These are phyloP conservation scores for Yponomeuta malinellus DNA, from an alignment of 2,888 invertebrate genomes.

Conservation along the genomic window DNA sequence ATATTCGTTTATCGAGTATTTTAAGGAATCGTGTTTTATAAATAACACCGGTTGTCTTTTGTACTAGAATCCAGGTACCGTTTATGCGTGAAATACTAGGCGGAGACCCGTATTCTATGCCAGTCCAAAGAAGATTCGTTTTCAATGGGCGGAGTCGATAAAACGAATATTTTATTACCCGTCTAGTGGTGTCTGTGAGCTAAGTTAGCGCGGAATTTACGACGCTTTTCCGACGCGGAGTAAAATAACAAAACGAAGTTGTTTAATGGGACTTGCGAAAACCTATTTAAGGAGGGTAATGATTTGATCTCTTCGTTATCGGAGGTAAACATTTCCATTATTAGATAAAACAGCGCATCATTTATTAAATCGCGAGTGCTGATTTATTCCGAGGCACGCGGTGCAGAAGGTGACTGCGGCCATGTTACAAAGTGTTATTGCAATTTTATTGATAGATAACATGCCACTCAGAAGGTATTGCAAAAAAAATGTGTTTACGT, in stretches of 20 bases:
- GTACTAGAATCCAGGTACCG: too few species aligned
- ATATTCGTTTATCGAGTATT: too few species aligned
- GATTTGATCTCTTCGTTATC: neutral
- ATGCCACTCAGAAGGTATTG: too few species aligned
- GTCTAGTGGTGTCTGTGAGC: constrained; percentile 33
- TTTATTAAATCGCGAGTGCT: constrained; percentile 6
- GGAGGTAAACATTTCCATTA: constrained; percentile 3
- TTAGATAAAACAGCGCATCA: constrained; percentile 7
- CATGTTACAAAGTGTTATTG: neutral
- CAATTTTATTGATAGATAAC: too few species aligned
- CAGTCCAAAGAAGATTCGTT: constrained; percentile 1
- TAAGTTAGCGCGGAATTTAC: constrained; percentile 37
- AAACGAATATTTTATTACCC: constrained; percentile 45
- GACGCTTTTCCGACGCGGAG: constrained; percentile 34
- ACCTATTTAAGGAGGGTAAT: neutral
- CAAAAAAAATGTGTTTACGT: too few species aligned
- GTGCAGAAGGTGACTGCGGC: neutral
- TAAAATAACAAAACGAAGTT: constrained; percentile 41
- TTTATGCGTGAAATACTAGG: too few species aligned
- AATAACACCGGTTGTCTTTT: too few species aligned
- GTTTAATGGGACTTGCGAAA: constrained; percentile 36
- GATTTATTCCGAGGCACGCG: constrained; percentile 13
- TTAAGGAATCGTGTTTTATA: too few species aligned
- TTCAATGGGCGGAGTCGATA: constrained; percentile 29
- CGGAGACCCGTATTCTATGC: neutral